Evolutionary conservation across 1,140 invertebrate species (phyloP), one percentile per base, ranked within the genome.

Genomic region (Phthorimaea operculella): DNA sequence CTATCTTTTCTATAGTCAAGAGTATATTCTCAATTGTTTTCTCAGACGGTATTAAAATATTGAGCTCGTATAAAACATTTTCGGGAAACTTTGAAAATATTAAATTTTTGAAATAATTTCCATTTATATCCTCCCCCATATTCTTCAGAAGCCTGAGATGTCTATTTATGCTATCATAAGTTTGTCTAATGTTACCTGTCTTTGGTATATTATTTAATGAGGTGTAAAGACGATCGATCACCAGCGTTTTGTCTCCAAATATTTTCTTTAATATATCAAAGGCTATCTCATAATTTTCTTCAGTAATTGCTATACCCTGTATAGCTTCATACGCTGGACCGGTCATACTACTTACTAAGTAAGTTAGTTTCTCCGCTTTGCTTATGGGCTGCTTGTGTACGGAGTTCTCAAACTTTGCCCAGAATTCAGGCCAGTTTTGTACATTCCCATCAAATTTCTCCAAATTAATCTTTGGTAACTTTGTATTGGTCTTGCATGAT

Each of bases 61-160:
- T 36, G 1, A 52, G 14, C 17, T 52, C 33, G 7, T 52, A 52
- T 12, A 52, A 6, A 1, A 52, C 12, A 1, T 28, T 52, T 52
- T 52, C 36, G 6, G 51, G 34, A 21, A 52, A 52, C n/a, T 52
- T 52, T 39, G 36, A 39, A 18, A 10, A 16, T 3, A 52, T 42
- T 18, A 52, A 17, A 14, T 21, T 42, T n/a, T 34, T 18, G 4
- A 52, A 18, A 36, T 52, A 12, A 11, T 36, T 52, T 18, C 33
- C 51, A 6, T 52, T 36, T 1, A 1, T 18, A 11, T 52, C 16
- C n/a, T 52, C 51, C 1, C 51, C 51, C 8, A 42, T 15, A 11
- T 33, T 8, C 7, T 36, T 1, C 4, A 52, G 15, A 11, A 52
- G 9, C 0, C 51, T 33, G 4, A 52, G 15, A 12, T 52, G 51